Conservation (phyloP, 2,113 vertebrate genomes). For the Spheniscus mendiculus region DNA sequence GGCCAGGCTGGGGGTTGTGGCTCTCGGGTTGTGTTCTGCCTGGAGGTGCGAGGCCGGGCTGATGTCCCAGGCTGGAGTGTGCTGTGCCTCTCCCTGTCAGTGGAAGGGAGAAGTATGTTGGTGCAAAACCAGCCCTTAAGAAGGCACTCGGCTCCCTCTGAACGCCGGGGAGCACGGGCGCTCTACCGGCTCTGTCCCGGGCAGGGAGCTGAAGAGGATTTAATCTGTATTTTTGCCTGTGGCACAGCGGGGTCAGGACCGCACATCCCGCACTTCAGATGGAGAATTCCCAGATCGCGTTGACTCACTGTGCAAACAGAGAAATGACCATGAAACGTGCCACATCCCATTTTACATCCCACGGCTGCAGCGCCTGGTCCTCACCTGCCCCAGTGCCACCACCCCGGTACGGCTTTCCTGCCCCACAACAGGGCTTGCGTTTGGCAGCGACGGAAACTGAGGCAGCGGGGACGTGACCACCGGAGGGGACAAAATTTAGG, state of each 20-base stretch:
- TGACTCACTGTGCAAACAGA: background rate
- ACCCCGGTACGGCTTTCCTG: accelerated
- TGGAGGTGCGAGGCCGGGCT: background rate
- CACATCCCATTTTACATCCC: background rate
- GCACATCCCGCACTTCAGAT: background rate
- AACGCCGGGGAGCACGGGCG: accelerated
- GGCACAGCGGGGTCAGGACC: background rate
- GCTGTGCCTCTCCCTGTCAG: background rate
- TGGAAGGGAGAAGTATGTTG: background rate
- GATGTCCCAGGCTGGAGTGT: background rate
- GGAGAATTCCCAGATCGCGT: background rate
- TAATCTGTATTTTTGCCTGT: background rate
- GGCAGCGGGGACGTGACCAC: accelerated
- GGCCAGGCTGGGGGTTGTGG: background rate
- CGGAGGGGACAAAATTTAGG: background rate
- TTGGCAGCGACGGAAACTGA: background rate
- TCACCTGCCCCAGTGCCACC: background rate
- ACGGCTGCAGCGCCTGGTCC: accelerated
- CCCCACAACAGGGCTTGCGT: background rate
- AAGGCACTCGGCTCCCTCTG: background rate
- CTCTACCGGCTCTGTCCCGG: accelerated
- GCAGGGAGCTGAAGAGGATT: background rate
- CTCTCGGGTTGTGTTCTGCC: accelerated
- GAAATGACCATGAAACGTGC: background rate
- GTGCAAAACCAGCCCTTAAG: background rate